phyloP scores from a whole-genome alignment of 1,140 invertebrate species.

The Panulirus ornatus region DNA sequence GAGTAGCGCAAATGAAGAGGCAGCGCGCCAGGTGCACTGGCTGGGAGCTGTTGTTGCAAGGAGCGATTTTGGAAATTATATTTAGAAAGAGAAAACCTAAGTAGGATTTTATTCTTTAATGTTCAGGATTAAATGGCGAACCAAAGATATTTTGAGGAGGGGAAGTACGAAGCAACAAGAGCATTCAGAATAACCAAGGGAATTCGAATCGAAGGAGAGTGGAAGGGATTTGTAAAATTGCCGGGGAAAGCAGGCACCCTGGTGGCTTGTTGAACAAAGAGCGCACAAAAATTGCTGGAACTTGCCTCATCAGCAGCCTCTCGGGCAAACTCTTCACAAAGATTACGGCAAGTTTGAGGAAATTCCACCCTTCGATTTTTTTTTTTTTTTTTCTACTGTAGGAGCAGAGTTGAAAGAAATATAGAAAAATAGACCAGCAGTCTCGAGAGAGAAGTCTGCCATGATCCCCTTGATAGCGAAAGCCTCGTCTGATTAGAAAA shows the following conservation, averaged over 20 bases:
- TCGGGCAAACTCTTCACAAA: not conserved
- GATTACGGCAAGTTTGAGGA: not conserved
- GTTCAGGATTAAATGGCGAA: no score
- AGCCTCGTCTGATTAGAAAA: not conserved
- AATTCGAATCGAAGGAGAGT: not conserved
- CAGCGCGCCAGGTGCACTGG: no score
- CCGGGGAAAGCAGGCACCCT: not conserved
- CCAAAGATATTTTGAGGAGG: no score
- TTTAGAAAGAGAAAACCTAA: not conserved
- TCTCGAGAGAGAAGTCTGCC: not conserved
- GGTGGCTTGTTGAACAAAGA: not conserved
- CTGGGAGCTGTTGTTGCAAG: not conserved
- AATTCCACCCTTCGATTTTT: not conserved
- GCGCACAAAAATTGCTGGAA: not conserved
- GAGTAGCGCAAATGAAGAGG: not conserved
- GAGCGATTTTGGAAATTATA: not conserved
- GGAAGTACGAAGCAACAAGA: not conserved
- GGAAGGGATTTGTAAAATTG: not conserved
- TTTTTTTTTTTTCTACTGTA: not conserved
- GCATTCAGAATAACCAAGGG: not conserved
- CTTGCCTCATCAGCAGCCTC: not conserved
- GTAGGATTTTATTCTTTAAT: not conserved
- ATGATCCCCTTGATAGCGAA: not conserved
- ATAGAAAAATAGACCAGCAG: not conserved
- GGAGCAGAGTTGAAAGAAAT: not conserved